These are phyloP conservation scores for Nycticebus coucang DNA, from an alignment of 2,113 vertebrate genomes.

Conservation along the genomic window DNA sequence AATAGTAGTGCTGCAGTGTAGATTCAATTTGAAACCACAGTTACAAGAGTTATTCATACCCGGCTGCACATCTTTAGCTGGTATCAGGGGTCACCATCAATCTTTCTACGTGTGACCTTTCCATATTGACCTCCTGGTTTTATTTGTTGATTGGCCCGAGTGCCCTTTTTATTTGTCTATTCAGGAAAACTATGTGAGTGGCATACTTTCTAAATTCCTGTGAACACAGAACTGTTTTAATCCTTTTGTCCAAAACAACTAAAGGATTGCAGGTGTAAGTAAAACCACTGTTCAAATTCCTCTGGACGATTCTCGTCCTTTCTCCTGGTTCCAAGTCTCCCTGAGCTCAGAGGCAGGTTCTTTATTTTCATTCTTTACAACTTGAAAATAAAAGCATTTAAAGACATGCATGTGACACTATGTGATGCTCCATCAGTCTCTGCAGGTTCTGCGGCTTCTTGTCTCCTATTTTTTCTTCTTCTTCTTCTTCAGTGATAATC, in stretches of 20 bases:
- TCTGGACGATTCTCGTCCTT: accelerated
- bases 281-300: not conserved
- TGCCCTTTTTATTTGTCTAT: not conserved
- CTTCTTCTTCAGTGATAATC: accelerated
- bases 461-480: accelerated
- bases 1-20: accelerated
- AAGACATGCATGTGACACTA: accelerated
- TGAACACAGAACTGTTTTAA: not conserved
- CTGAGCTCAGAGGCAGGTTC: not conserved
- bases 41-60: not conserved
- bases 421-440: accelerated
- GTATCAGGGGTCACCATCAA: not conserved
- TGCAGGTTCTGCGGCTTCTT: accelerated
- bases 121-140: not conserved
- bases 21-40: not conserved
- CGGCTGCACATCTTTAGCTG: not conserved
- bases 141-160: not conserved
- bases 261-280: not conserved
- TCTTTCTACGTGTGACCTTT: not conserved
- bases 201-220: not conserved
- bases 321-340: not conserved
- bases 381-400: not conserved
- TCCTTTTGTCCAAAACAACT: not conserved
- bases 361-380: not conserved
- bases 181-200: not conserved